A percentile compares a stretch with the other conserved stretches of the same genome.
Evolutionary conservation across 2,888 invertebrate genomes (phyloP).

Genomic region (Drosophila yooni): DNA sequence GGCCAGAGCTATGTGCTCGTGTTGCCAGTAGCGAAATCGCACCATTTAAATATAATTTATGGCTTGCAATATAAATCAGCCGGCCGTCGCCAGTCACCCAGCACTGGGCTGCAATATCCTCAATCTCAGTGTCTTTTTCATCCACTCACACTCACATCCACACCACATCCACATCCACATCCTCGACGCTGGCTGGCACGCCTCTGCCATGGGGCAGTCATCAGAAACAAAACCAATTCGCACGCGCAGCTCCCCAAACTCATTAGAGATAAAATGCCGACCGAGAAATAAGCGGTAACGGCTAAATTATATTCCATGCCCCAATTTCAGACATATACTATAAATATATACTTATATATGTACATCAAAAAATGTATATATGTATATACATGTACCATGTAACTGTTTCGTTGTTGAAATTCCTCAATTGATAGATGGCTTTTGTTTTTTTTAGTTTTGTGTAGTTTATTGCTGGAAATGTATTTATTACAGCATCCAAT

Average conservation of each 20-base stretch:
- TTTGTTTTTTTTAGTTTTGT: conserved; percentile 25
- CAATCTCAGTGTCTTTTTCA: conserved; percentile 49
- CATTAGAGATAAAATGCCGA: conserved; percentile 60
- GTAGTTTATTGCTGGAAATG: conserved; percentile 20
- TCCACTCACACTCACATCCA: neutral
- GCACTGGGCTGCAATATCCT: conserved; percentile 54
- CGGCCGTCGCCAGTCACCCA: conserved; percentile 30
- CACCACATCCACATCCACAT: conserved; percentile 3
- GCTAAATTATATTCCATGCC: conserved; percentile 56
- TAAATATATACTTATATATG: neutral
- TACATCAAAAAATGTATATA: neutral
- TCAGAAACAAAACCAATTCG: conserved; percentile 70
- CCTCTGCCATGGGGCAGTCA: conserved; percentile 61
- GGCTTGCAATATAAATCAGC: conserved; percentile 68
- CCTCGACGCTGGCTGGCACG: conserved; percentile 41
- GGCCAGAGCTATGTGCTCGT: conserved; percentile 22
- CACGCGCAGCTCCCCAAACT: conserved; percentile 58
- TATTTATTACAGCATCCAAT: conserved; percentile 34
- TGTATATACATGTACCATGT: neutral
- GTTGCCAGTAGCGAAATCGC: conserved; percentile 45
- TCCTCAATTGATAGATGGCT: conserved; percentile 41
- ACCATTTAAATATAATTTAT: conserved; percentile 75
- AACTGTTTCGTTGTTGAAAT: conserved; percentile 46
- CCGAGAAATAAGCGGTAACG: conserved; percentile 44
- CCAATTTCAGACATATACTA: neutral